Evolutionary conservation across 2,888 invertebrate species (phyloP).

Genomic region (Operophtera brumata): DNA sequence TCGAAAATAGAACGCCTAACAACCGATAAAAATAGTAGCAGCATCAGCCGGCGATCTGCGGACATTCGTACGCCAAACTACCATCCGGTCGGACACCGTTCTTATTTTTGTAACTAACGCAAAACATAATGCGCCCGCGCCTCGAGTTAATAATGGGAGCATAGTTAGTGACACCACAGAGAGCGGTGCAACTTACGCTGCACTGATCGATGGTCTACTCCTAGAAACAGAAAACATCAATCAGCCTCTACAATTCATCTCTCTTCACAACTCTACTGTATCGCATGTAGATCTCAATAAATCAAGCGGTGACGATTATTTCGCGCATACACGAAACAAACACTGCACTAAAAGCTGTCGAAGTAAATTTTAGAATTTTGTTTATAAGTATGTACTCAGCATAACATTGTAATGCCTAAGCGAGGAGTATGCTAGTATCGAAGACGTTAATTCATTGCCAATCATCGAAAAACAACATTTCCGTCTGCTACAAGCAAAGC

Average conservation of each 20-base stretch:
- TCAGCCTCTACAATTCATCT: constrained; percentile 74
- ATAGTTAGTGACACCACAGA: constrained; percentile 79
- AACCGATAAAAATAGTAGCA: constrained; percentile 64
- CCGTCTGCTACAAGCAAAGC: constrained; percentile 70
- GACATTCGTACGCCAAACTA: constrained; percentile 51
- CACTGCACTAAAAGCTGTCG: constrained; percentile 58
- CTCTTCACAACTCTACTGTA: constrained; percentile 51
- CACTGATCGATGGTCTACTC: constrained; percentile 79
- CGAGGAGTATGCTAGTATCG: constrained; percentile 40
- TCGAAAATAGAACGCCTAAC: constrained; percentile 72
- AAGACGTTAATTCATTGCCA: constrained; percentile 54
- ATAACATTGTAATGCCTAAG: constrained; percentile 37
- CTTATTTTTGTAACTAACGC: constrained; percentile 45
- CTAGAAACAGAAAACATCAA: constrained; percentile 81
- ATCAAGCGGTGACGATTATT: constrained; percentile 69
- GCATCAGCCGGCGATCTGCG: constrained; percentile 47
- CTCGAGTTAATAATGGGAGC: constrained; percentile 66
- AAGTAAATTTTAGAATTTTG: constrained; percentile 52
- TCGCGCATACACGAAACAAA: constrained; percentile 66
- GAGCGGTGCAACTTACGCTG: constrained; percentile 80
- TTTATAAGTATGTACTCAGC: constrained; percentile 19
- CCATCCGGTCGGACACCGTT: constrained; percentile 53
- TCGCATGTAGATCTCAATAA: constrained; percentile 54
- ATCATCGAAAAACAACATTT: constrained; percentile 52
- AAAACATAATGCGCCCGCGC: constrained; percentile 63